Evolutionary conservation across 1,140 invertebrate genomes (phyloP).

Genomic region (Zaprionus inermis): DNA sequence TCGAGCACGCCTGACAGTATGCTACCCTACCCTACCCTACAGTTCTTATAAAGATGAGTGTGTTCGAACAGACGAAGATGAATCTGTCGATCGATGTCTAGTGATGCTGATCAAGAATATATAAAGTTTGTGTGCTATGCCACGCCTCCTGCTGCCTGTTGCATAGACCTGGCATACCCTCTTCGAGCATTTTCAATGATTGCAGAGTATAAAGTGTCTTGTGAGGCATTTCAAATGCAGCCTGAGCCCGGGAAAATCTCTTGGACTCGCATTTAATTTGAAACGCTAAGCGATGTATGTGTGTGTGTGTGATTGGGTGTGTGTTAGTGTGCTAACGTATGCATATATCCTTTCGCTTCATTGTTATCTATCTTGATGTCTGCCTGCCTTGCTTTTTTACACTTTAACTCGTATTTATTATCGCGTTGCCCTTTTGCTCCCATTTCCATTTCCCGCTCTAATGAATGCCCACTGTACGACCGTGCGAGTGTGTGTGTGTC

Average conservation of each 20-base stretch:
- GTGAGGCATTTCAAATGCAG: conserved; percentile 34
- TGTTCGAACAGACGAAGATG: no score
- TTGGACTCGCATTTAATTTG: conserved; percentile 61
- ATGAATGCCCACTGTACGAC: conserved; percentile 58
- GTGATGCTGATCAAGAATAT: no score
- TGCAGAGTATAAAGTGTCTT: conserved; percentile 23
- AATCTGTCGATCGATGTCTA: no score
- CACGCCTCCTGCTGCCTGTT: no score
- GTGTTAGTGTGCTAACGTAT: conserved; percentile 26
- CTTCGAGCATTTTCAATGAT: no score
- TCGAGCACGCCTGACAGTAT: no score
- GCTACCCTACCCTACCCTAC: no score
- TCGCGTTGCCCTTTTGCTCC: conserved; percentile 61
- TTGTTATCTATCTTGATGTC: conserved; percentile 69
- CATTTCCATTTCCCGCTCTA: conserved; percentile 50
- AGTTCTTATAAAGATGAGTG: no score
- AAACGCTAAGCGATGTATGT: conserved; percentile 49
- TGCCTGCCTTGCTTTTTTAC: conserved; percentile 63
- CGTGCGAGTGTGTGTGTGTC: neutral
- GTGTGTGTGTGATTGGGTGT: conserved; percentile 15
- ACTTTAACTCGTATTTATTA: conserved; percentile 77
- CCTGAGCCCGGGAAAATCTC: conserved; percentile 30
- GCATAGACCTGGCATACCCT: no score
- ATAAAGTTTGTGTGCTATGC: no score
- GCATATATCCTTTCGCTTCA: conserved; percentile 51